Percentiles rank a stretch among this genome's conserved stretches.
Conservation (phyloP, 2,888 invertebrate species). For the Bimastos eiseni region DNA sequence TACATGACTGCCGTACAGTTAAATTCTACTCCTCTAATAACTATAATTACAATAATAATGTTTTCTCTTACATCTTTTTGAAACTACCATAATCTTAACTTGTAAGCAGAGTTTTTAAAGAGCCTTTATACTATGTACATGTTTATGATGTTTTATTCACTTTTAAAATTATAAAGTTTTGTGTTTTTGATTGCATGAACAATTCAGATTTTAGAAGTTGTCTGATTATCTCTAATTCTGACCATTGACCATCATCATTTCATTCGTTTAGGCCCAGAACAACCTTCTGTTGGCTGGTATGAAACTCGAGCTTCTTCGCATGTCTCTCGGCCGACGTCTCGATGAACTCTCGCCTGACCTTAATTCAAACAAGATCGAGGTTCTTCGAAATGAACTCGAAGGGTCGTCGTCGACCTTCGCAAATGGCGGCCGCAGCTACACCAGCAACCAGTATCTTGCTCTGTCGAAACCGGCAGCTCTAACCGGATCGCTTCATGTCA, state of each 20-base stretch:
- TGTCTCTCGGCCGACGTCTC: conserved; percentile 86
- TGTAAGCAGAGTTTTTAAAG: neutral
- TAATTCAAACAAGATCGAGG: conserved; percentile 73
- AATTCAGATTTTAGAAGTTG: neutral
- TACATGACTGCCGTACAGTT: too few species aligned
- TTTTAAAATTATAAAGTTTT: neutral
- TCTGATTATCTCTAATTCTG: neutral
- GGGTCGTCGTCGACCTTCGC: conserved; percentile 35
- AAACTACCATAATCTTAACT: too few species aligned
- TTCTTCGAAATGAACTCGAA: conserved; percentile 75
- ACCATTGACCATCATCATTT: neutral
- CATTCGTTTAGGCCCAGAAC: conserved; percentile 76
- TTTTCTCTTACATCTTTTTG: too few species aligned
- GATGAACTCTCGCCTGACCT: conserved; percentile 74
- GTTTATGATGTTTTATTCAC: neutral
- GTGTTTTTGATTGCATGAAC: neutral
- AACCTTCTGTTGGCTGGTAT: conserved; percentile 90
- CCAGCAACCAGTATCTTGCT: conserved; percentile 36
- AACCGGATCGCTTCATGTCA: conserved; percentile 91
- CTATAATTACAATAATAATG: too few species aligned
- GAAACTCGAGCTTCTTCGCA: conserved; percentile 88
- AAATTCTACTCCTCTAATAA: too few species aligned
- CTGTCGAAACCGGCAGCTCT: conserved; percentile 66
- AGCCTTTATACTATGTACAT: neutral
- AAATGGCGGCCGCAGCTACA: conserved; percentile 23